A percentile compares a stretch with the other conserved stretches of the same genome.
phyloP scores from a whole-genome alignment of 2,113 vertebrate species.

The Cinclus cinclus region DNA sequence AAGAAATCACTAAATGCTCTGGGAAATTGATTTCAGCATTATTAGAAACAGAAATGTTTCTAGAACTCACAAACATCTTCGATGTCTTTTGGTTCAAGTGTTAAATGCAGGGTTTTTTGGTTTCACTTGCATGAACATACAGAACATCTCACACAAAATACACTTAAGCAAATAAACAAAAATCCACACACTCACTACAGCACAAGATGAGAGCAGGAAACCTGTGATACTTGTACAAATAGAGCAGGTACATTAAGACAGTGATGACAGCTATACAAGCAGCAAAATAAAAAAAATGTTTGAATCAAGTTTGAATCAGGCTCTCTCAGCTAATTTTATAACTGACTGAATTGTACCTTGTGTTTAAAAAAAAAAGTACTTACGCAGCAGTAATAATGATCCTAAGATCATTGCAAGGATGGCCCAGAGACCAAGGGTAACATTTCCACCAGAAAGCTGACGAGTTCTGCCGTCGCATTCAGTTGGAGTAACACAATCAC shows the following conservation, averaged over 20 bases:
- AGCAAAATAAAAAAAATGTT: neutral
- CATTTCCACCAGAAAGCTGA: neutral
- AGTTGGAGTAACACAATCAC: conserved; percentile 64
- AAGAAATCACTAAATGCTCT: neutral
- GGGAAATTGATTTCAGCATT: neutral
- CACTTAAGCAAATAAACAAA: neutral
- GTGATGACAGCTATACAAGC: neutral
- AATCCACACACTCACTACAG: neutral
- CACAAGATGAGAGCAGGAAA: neutral
- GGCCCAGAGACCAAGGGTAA: conserved; percentile 79
- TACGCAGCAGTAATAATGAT: conserved; percentile 82
- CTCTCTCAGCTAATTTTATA: neutral
- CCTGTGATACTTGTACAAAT: neutral
- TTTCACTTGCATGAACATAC: neutral
- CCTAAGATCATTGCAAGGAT: conserved; percentile 86
- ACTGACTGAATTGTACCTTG: neutral
- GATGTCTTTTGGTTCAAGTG: neutral
- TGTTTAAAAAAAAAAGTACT: conserved; percentile 60
- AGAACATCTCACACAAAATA: neutral
- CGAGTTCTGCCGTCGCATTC: neutral
- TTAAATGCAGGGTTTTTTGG: neutral
- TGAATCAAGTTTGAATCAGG: neutral
- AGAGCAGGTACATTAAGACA: neutral
- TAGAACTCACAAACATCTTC: neutral
- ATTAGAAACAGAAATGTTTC: neutral